Percentiles rank a stretch among this genome's conserved stretches.
phyloP scores from a whole-genome alignment of 2,888 invertebrate species.

The Amitus sp. region DNA sequence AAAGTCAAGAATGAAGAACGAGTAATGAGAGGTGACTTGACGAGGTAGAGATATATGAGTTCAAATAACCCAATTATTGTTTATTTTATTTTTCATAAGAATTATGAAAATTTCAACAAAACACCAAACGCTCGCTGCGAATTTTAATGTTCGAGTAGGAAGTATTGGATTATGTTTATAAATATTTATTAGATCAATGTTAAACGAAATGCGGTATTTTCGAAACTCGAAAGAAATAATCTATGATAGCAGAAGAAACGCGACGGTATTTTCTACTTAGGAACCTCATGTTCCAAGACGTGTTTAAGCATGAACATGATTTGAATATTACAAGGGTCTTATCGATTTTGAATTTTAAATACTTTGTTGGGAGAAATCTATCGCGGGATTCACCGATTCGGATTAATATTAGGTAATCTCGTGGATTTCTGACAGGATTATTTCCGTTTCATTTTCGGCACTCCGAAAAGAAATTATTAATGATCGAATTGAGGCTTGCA shows the following conservation, averaged over 20 bases:
- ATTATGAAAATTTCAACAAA: neutral
- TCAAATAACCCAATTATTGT: too few relatives aligned
- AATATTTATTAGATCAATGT: neutral
- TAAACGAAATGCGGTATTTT: neutral
- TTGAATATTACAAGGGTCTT: slow-evolving; percentile 26
- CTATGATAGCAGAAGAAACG: neutral
- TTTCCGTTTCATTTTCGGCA: slow-evolving; percentile 5
- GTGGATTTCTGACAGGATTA: slow-evolving; percentile 19
- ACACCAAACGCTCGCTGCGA: neutral
- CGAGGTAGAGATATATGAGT: slow-evolving; percentile 16
- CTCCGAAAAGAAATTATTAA: slow-evolving; percentile 42
- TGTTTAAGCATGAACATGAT: slow-evolving; percentile 13
- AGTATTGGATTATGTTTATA: too few relatives aligned
- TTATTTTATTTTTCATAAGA: too few relatives aligned
- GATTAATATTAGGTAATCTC: slow-evolving; percentile 25
- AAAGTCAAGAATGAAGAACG: slow-evolving; percentile 32
- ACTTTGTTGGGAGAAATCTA: slow-evolving; percentile 18
- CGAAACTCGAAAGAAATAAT: neutral
- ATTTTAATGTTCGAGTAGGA: neutral
- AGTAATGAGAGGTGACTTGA: slow-evolving; percentile 23
- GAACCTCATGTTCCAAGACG: slow-evolving; percentile 15
- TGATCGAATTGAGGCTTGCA: too few relatives aligned
- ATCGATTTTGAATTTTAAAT: slow-evolving; percentile 30
- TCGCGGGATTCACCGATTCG: slow-evolving; percentile 7
- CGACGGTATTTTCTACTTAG: neutral